Evolutionary conservation across 23 tunicate genomes (phyloP), one percentile per base, ranked within the genome.

Genomic region (Trididemnum miniatum): DNA sequence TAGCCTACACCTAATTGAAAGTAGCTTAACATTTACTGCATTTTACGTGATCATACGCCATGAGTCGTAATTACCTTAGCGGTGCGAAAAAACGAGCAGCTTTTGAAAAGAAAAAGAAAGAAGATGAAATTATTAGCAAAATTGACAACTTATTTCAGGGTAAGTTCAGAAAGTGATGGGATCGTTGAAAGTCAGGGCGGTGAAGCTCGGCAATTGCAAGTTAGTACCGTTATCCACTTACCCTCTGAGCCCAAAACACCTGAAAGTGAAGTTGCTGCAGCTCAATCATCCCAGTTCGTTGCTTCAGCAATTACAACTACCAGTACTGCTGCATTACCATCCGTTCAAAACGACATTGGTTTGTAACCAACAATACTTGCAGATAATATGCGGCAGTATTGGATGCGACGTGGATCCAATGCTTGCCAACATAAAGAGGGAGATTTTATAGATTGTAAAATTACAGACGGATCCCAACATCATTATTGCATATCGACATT

Each of bases 51-150:
- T n/a, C n/a, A n/a, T n/a, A n/a, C n/a, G n/a, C n/a, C n/a, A n/a
- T n/a, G n/a, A n/a, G n/a, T n/a, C n/a, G 69, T 24, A 22, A 15
- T 63, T n/a, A 63, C n/a, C 69, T 20, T 20, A 63, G 69, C n/a
- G 25, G 69, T 63, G 69, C 69, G n/a, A 18, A 63, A 24, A 63
- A 63, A n/a, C 69, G 69, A 15, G n/a, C 69, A n/a, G 69, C 69
- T 7, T 63, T 63, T n/a, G 25, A n/a, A 63, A 63, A 63, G 69
- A 63, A 63, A n/a, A 18, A 26, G n/a, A 63, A 20, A 24, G 25
- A 24, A 63, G n/a, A 15, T 26, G 27, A 18, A 63, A 63, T 15
- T 15, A 63, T 15, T 15, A 63, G 7, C 25, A 63, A 63, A 63
- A 63, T 24, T n/a, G 5, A n/a, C 69, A 24, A 63, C 69, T 20